Conservation (phyloP, 2,888 invertebrate genomes). For the Endomychus coccineus region DNA sequence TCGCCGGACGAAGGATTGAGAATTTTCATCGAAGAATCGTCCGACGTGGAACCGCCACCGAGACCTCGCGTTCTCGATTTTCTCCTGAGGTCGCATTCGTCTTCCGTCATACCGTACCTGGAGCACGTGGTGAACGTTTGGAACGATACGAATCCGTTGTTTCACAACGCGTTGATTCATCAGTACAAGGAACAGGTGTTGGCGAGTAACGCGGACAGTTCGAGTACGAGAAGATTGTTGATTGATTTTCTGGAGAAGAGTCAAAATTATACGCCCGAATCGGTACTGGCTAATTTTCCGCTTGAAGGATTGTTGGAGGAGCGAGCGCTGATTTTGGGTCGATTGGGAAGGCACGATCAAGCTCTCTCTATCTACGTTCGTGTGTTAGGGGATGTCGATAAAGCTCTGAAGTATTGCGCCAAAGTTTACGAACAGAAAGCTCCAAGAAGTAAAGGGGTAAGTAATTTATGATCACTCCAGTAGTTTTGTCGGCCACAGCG, state of each 20-base stretch:
- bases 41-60: constrained; percentile 84
- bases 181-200: constrained; percentile 72
- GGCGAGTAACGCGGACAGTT: constrained; percentile 36
- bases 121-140: constrained; percentile 90
- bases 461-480: too few species aligned
- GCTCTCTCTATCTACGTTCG: constrained; percentile 89
- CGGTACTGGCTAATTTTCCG: constrained; percentile 80
- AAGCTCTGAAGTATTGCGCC: constrained; percentile 81
- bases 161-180: constrained; percentile 86
- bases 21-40: constrained; percentile 79
- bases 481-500: too few species aligned
- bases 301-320: constrained; percentile 82
- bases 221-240: constrained; percentile 50
- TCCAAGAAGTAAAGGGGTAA: constrained; percentile 29
- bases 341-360: constrained; percentile 84
- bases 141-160: constrained; percentile 75
- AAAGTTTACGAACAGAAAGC: constrained; percentile 50
- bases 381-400: constrained; percentile 72
- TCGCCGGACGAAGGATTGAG: constrained; percentile 83
- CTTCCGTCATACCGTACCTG: constrained; percentile 83
- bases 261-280: constrained; percentile 74
- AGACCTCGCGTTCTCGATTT: constrained; percentile 84
- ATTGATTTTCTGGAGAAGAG: constrained; percentile 76
- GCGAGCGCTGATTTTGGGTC: constrained; percentile 87
- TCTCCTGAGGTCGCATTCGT: constrained; percentile 71